Evolutionary conservation across 2,888 invertebrate species (phyloP).

Genomic region (Idaea straminata): DNA sequence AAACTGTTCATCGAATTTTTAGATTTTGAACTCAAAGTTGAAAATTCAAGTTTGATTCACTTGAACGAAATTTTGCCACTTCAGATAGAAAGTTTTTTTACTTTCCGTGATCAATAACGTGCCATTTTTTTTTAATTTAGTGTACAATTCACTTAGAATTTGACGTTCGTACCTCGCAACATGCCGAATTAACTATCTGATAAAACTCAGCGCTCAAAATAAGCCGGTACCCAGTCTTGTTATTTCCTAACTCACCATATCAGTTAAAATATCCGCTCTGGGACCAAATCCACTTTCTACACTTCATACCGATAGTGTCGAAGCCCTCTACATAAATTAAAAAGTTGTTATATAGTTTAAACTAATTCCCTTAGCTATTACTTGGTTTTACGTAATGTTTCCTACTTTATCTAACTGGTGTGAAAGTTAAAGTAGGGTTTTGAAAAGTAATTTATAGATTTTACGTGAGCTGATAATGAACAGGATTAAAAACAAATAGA

Average conservation of each 20-base stretch:
- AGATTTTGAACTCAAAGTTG: no score
- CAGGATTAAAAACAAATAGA: no score
- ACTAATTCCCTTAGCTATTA: background rate
- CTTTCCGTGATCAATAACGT: no score
- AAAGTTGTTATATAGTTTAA: slow-evolving; percentile 14
- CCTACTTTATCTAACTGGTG: background rate
- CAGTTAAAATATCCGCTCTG: background rate
- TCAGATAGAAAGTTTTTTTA: no score
- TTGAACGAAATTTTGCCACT: no score
- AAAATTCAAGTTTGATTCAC: no score
- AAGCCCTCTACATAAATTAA: background rate
- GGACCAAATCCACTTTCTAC: background rate
- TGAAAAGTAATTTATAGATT: background rate
- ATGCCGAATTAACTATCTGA: no score
- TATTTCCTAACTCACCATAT: background rate
- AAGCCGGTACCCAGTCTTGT: background rate
- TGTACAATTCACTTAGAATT: no score
- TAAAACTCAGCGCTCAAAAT: background rate
- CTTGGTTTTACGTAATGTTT: background rate
- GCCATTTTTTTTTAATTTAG: no score
- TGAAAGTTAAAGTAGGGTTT: background rate
- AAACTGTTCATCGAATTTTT: no score
- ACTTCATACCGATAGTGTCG: background rate
- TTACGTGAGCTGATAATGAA: background rate
- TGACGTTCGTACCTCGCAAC: no score